A percentile compares a stretch with the other conserved stretches of the same genome.
Evolutionary conservation across 1,140 invertebrate species (phyloP).

Genomic region (Pristionchus pacificus): DNA sequence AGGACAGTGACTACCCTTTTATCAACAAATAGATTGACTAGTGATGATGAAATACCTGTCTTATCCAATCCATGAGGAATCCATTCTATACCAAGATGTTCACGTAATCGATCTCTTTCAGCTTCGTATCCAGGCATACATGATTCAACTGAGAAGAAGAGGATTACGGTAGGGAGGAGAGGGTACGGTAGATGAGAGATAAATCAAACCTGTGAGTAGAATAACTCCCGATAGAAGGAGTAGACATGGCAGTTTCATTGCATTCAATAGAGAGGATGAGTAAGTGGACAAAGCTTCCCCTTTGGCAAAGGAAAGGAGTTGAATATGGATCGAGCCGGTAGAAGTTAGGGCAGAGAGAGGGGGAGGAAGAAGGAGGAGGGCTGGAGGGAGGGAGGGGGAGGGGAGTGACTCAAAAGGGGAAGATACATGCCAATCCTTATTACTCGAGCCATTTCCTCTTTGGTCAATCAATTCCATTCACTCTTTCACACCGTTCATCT

Average conservation of each 20-base stretch:
- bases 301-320: too few species aligned
- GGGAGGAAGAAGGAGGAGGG: too few species aligned
- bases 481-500: too few species aligned
- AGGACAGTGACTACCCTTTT: too few species aligned
- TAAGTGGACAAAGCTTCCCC: too few species aligned
- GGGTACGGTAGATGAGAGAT: not conserved
- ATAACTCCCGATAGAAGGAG: not conserved
- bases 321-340: too few species aligned
- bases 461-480: too few species aligned
- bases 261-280: conserved; percentile 7
- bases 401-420: too few species aligned
- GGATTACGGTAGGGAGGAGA: not conserved
- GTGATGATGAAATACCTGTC: conserved; percentile 13
- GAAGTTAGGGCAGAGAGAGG: too few species aligned
- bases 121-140: conserved; percentile 39
- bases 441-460: too few species aligned
- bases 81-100: conserved; percentile 39
- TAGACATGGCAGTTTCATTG: conserved; percentile 1
- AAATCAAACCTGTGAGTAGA: not conserved
- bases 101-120: conserved; percentile 31
- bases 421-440: too few species aligned
- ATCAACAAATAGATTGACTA: not conserved
- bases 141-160: conserved; percentile 14
- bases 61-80: conserved; percentile 30
- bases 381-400: too few species aligned